Evolutionary conservation across 1,140 invertebrate species (phyloP).

Genomic region (Gryllus bimaculatus): DNA sequence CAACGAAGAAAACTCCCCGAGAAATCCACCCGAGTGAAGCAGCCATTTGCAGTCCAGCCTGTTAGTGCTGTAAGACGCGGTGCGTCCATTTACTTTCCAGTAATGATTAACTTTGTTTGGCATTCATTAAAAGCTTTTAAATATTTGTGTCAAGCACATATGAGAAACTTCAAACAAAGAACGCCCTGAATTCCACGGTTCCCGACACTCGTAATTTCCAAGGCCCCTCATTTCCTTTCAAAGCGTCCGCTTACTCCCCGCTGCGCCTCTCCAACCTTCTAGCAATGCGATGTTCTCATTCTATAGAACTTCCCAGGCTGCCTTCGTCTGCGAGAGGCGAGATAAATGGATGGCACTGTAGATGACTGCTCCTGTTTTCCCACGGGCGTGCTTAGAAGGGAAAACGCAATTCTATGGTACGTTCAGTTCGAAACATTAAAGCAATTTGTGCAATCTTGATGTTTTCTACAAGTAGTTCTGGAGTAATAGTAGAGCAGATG

Average conservation of each 20-base stretch:
- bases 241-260: not conserved
- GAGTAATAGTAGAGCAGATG: not conserved
- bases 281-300: not conserved
- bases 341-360: not conserved
- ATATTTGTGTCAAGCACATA: not conserved
- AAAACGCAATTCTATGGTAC: not conserved
- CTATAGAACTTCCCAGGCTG: not conserved
- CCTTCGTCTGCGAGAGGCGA: not conserved
- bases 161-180: not conserved
- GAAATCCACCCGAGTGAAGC: no score
- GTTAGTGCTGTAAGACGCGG: no score
- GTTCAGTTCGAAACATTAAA: not conserved
- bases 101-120: not conserved
- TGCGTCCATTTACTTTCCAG: no score
- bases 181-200: not conserved
- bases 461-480: not conserved
- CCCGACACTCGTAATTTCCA: no score
- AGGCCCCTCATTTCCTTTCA: no score
- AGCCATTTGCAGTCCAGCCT: no score
- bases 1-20: no score
- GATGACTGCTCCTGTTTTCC: not conserved
- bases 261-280: not conserved
- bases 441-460: slow-evolving; percentile 1
- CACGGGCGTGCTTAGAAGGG: not conserved
- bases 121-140: not conserved